Base-by-base conservation (phyloP, 1,140 invertebrate genomes). In the Rhynchophorus ferrugineus region DNA sequence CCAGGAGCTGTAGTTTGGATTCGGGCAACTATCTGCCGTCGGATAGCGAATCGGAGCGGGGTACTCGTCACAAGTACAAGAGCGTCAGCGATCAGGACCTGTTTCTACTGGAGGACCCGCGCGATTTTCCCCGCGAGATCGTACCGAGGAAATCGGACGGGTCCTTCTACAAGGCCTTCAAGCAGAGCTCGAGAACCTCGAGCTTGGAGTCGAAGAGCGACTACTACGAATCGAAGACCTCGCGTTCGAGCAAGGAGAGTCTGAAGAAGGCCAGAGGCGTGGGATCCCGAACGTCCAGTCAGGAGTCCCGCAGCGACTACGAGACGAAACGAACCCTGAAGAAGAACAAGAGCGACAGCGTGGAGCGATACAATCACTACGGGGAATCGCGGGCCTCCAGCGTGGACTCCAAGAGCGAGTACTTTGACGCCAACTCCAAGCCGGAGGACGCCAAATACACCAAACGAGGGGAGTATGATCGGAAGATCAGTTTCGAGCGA, bases 131-230 rank as follows among this genome's bases (percentile, higher is more conserved):
- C 1, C 73, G 80, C 2, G 81, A 83, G 59, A 82, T 81, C 50
- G 71, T 82, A 3, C 79, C 78, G 1, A 74, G 81, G 11, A 76
- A 81, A 61, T 83, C 81, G 0, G 81, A 83, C 61, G 81, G 81
- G 1, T 78, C 73, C 57, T 82, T 81, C 60, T 82, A 82, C 58
- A 81, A 80, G 55, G 77, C 79, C 55, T 80, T 82, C 34, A 80
- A 81, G 6, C 71, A 80, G 16, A 71, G 71, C 18, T 82, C 80
- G 1, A 69, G 80, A 17, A 79, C 77, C 7, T 82, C 80, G 0
- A 82, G 80, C 63, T 75, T 79, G 48, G 81, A 83, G 60, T 81
- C 79, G 11, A 79, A 78, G 56, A 81, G 79, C 52, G 80, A 82
- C 59, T 75, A 81, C 54, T 81, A 79, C 52, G 79, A 82, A 60